Base-by-base conservation (phyloP, 2,888 invertebrate genomes). In the Osedax fenrisi region DNA sequence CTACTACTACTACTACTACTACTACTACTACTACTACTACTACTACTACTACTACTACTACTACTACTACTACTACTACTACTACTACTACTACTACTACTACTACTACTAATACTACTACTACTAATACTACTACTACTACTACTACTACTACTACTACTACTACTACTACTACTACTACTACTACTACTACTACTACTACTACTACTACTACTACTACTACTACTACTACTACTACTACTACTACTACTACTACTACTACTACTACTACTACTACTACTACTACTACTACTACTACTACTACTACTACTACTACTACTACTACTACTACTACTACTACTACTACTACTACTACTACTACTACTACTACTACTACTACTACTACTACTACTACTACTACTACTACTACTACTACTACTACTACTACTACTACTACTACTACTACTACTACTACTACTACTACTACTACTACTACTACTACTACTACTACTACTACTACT, bases 401-500 rank as follows among this genome's bases (percentile, higher is more conserved):
- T 61, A 61, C 61, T 61, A 61, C 61, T 61, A 61, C 61, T 61
- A 61, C 61, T 61, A 61, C 61, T 61, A 61, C 61, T 61, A 61
- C 61, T 61, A 2, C 61, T 61, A 61, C 61, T 5, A 61, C 61
- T 61, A 61, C 61, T 5, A 70, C 70, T 70, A 64, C 62, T 5
- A 70, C 70, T 27, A 70, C 70, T 5, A 27, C 70, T 70, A 27
- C 70, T 5, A 27, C 70, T 70, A 27, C 70, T 56, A 25, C 70
- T 27, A 70, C 70, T 56, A 27, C 70, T 70, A 70, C 27, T 56
- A 70, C 70, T 70, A 21, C 70, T 70, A 70, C 27, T 70, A 27
- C 70, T 70, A 27, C 70, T 70, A 27, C 70, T 70, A 70, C 70
- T 70, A 70, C 70, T 70, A 70, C 70, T 70, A 70, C 70, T 70